Percentiles rank a stretch among this genome's conserved stretches.
phyloP scores from a whole-genome alignment of 2,113 vertebrate genomes.

The Ursus arctos region DNA sequence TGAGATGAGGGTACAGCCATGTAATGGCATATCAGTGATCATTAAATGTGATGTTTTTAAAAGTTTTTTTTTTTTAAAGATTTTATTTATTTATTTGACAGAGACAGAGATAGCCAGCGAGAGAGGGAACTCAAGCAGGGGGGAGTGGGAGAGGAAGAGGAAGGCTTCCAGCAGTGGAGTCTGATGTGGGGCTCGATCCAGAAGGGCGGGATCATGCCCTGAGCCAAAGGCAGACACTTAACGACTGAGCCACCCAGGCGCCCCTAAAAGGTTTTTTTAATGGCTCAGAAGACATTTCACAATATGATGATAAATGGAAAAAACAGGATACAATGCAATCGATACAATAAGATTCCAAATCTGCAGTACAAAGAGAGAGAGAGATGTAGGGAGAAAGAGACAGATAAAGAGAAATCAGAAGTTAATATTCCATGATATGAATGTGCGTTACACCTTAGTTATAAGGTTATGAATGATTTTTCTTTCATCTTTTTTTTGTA shows the following conservation, averaged over 20 bases:
- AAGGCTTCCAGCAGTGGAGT: too few relatives aligned
- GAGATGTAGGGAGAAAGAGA: background rate
- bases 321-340: background rate
- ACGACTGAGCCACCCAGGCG: too few relatives aligned
- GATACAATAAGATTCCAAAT: background rate
- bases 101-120: too few relatives aligned
- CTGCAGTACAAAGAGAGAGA: background rate
- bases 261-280: background rate
- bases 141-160: too few relatives aligned
- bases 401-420: constrained; percentile 3
- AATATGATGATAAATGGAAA: constrained; percentile 24
- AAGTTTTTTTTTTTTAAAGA: background rate
- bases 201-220: too few relatives aligned
- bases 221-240: too few relatives aligned
- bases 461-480: background rate
- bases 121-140: too few relatives aligned
- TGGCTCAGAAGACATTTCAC: constrained; percentile 6
- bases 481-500: background rate
- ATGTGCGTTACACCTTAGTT: background rate
- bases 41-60: constrained; percentile 28
- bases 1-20: background rate
- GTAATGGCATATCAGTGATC: background rate
- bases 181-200: too few relatives aligned
- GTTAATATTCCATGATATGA: background rate
- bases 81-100: too few relatives aligned